Conservation (phyloP, 2,888 invertebrate genomes). For the Pammene aurita region DNA sequence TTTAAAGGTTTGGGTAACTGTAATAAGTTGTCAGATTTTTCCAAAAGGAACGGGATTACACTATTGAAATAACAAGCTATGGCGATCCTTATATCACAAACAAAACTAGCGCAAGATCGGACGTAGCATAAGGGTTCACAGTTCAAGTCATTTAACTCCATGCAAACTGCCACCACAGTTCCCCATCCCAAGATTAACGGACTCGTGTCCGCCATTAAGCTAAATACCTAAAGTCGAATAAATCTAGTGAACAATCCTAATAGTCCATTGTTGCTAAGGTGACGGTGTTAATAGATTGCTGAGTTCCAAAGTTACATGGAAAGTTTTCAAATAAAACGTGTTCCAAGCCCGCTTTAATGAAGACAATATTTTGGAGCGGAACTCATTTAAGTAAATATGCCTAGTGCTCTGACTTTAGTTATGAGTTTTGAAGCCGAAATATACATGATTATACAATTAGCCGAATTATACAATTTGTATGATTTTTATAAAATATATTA, state of each 20-base stretch:
- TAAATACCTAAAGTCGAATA: constrained; percentile 33
- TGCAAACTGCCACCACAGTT: constrained; percentile 15
- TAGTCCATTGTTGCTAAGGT: constrained; percentile 44
- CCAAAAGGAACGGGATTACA: too few species aligned
- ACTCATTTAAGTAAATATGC: constrained; percentile 72
- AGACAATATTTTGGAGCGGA: constrained; percentile 75
- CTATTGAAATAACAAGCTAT: too few species aligned
- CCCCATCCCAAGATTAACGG: constrained; percentile 25
- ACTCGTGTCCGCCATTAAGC: constrained; percentile 20
- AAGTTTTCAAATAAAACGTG: constrained; percentile 80
- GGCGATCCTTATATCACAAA: too few species aligned
- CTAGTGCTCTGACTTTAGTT: constrained; percentile 10
- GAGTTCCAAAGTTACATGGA: constrained; percentile 68
- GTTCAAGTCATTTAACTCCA: constrained; percentile 5
- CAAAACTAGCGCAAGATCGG: too few species aligned
- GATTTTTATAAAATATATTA: too few species aligned
- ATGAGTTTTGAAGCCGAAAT: not conserved
- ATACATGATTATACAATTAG: not conserved
- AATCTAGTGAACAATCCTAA: constrained; percentile 31
- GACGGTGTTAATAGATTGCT: constrained; percentile 71
- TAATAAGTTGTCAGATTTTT: too few species aligned
- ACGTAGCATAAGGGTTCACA: too few species aligned
- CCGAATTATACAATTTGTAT: too few species aligned
- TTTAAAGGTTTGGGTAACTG: too few species aligned
- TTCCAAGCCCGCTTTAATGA: constrained; percentile 76